These are phyloP conservation scores for Hirtodrosophila duncani DNA, from an alignment of 2,888 invertebrate species.

Conservation along the genomic window DNA sequence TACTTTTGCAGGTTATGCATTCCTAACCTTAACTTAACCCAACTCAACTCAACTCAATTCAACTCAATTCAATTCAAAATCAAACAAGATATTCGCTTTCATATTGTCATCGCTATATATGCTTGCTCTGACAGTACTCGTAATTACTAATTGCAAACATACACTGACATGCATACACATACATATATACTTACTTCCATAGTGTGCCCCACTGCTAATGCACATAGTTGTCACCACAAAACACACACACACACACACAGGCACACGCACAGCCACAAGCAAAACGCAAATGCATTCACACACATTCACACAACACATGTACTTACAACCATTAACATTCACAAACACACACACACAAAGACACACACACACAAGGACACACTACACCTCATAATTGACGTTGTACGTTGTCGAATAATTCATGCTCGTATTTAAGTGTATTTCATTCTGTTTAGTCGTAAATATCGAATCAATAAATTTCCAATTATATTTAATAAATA, in stretches of 20 bases:
- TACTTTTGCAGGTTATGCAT: conserved; percentile 35
- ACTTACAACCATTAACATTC: conserved; percentile 23
- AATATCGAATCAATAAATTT: conserved; percentile 67
- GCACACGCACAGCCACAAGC: conserved; percentile 6
- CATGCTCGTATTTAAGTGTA: conserved; percentile 69
- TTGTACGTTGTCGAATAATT: conserved; percentile 67
- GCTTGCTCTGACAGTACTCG: too few relatives aligned
- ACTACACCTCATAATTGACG: conserved; percentile 59
- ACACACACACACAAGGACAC: conserved; percentile 8
- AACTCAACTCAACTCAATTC: too few relatives aligned
- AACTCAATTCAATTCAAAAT: neutral
- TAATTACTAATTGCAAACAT: too few relatives aligned
- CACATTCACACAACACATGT: conserved; percentile 12
- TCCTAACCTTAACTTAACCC: conserved; percentile 3
- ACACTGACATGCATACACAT: too few relatives aligned
- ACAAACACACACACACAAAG: conserved; percentile 18
- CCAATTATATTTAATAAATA: conserved; percentile 70
- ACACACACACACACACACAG: conserved; percentile 9
- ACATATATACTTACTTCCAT: conserved; percentile 36
- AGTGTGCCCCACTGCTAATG: conserved; percentile 34
- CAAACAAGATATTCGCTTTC: neutral
- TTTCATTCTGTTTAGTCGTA: conserved; percentile 69
- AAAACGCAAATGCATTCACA: conserved; percentile 3
- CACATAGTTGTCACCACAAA: conserved; percentile 13
- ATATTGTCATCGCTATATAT: conserved; percentile 9